A percentile compares a stretch with the other conserved stretches of the same genome.
These are phyloP conservation scores for Vireo griseus DNA, from an alignment of 2,797 vertebrate species.

Conservation along the genomic window DNA sequence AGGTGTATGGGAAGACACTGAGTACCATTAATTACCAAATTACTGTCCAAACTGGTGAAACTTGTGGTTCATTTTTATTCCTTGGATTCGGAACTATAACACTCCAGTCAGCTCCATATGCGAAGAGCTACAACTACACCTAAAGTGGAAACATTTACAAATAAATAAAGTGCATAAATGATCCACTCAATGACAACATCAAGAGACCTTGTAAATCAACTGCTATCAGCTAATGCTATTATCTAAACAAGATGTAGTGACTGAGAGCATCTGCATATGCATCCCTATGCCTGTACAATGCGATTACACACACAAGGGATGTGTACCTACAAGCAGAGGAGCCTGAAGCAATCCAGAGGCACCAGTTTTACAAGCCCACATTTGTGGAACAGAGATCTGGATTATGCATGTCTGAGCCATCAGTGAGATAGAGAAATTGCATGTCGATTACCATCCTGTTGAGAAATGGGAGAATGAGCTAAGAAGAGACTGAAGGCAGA, in stretches of 20 bases:
- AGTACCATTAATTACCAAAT: not conserved
- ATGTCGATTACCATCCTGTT: conserved; percentile 7
- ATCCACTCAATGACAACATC: conserved; percentile 10
- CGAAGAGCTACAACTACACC: not conserved
- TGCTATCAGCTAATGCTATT: conserved; percentile 3
- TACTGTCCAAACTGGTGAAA: not conserved
- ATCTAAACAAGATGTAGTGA: not conserved
- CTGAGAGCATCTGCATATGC: not conserved
- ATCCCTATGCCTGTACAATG: not conserved
- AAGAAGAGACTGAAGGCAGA: not conserved
- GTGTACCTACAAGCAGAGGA: not conserved
- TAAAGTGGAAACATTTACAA: not conserved
- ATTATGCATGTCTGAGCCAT: not conserved
- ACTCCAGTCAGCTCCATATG: not conserved
- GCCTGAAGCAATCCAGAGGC: conserved; percentile 4
- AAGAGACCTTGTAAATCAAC: conserved; percentile 1
- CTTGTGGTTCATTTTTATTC: not conserved
- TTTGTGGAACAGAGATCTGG: conserved; percentile 8
- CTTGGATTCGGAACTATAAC: not conserved
- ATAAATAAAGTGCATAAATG: not conserved
- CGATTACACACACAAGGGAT: not conserved
- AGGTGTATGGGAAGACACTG: not conserved
- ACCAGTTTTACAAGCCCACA: not conserved
- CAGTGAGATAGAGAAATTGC: not conserved
- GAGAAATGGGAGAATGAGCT: not conserved